Evolutionary conservation across 2,113 vertebrate species (phyloP).

Genomic region (Uria aalge): DNA sequence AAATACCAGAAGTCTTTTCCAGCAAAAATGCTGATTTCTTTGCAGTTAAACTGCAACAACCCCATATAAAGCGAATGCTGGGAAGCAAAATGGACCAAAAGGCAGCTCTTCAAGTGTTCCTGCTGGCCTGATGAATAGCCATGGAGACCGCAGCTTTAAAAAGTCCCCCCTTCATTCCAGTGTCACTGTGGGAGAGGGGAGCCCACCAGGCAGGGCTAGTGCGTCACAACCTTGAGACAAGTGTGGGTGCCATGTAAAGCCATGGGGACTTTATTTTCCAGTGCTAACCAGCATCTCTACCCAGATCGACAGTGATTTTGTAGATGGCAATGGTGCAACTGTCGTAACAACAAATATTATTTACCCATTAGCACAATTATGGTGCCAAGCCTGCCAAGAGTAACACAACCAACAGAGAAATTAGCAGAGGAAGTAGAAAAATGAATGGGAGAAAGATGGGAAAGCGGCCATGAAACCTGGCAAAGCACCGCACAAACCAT

Average conservation of each 20-base stretch:
- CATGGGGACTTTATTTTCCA: not conserved
- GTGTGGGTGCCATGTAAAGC: not conserved
- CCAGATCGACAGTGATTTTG: not conserved
- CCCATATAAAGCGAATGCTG: not conserved
- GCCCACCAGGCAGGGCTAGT: not conserved
- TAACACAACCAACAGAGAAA: not conserved
- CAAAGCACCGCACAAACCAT: not conserved
- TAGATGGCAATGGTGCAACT: not conserved
- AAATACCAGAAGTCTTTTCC: not conserved
- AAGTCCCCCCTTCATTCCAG: not conserved
- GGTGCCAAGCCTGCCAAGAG: not conserved
- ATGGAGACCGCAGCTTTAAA: not conserved
- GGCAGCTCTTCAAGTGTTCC: not conserved
- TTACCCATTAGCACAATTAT: not conserved
- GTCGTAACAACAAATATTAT: not conserved
- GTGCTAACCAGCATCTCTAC: not conserved
- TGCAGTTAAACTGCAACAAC: not conserved
- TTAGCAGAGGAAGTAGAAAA: not conserved
- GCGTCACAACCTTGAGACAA: not conserved
- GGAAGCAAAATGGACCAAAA: not conserved
- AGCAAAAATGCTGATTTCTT: not conserved
- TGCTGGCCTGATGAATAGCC: not conserved
- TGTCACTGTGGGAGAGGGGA: not conserved
- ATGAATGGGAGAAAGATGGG: not conserved
- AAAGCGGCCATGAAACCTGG: not conserved